A percentile compares a stretch with the other conserved stretches of the same genome.
Conservation (phyloP, 2,888 invertebrate species). For the Campopleginae sp. region DNA sequence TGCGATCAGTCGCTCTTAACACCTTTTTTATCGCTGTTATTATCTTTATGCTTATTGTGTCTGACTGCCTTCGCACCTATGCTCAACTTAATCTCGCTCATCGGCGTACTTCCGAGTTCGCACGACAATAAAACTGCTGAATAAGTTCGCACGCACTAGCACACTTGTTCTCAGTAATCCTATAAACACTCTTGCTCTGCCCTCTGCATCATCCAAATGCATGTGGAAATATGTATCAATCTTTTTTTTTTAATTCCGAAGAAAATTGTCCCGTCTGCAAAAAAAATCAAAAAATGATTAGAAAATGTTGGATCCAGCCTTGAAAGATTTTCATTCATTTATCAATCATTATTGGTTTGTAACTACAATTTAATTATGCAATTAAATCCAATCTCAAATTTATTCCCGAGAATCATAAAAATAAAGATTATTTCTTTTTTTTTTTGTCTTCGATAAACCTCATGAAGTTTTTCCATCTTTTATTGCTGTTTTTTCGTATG, state of each 20-base stretch:
- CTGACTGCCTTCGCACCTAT: neutral
- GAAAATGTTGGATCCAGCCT: neutral
- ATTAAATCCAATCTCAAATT: neutral
- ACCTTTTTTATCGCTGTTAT: constrained; percentile 42
- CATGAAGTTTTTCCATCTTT: too few species aligned
- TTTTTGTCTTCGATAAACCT: too few species aligned
- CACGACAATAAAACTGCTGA: constrained; percentile 45
- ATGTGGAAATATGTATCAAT: neutral
- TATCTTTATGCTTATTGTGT: constrained; percentile 20
- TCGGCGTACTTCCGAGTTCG: constrained; percentile 57
- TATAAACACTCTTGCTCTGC: neutral
- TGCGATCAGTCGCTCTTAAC: constrained; percentile 60
- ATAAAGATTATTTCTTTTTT: too few species aligned
- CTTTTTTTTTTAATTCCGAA: neutral
- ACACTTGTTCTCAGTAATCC: constrained; percentile 28
- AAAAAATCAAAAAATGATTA: neutral
- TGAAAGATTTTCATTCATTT: neutral
- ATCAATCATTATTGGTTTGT: neutral
- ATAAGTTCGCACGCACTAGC: constrained; percentile 43
- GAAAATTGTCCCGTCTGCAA: neutral
- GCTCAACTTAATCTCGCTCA: constrained; percentile 26
- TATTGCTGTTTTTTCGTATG: too few species aligned
- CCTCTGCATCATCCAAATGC: neutral
- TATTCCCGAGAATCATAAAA: neutral
- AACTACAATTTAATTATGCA: too few species aligned